phyloP scores from a whole-genome alignment of 1,140 invertebrate species.

The Branchinecta lindahli region DNA sequence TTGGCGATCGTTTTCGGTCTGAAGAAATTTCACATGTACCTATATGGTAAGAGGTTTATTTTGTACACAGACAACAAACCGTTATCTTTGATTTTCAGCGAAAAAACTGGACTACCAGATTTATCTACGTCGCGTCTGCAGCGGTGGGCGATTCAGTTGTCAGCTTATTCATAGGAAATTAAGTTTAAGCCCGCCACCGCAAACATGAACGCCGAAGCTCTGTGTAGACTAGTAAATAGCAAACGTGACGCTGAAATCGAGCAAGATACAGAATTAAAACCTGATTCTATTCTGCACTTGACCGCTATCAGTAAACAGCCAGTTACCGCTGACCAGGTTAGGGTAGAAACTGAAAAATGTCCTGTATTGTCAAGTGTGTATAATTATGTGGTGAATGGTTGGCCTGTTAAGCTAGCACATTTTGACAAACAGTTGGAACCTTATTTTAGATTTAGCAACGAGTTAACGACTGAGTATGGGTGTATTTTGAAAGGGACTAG shows the following conservation, averaged over 20 bases:
- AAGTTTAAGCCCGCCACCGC: slow-evolving; percentile 25
- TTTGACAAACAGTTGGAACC: neutral
- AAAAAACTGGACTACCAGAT: slow-evolving; percentile 25
- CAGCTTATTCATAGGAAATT: slow-evolving; percentile 29
- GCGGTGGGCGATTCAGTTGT: slow-evolving; percentile 29
- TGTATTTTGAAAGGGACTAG: slow-evolving; percentile 26
- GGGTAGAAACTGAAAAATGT: neutral
- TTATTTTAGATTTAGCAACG: neutral
- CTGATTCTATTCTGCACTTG: neutral
- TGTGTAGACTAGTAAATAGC: slow-evolving; percentile 22
- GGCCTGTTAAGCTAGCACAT: neutral
- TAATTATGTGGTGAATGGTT: neutral
- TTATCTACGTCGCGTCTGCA: slow-evolving; percentile 29
- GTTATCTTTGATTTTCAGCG: slow-evolving; percentile 33
- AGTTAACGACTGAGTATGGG: slow-evolving; percentile 13
- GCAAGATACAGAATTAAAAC: neutral
- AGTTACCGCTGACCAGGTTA: neutral
- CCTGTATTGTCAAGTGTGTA: neutral
- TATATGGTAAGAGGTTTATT: slow-evolving; percentile 31
- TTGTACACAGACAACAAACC: slow-evolving; percentile 37
- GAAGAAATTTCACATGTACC: slow-evolving; percentile 28
- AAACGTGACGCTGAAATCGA: neutral
- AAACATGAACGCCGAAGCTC: slow-evolving; percentile 25
- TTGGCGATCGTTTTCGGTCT: slow-evolving; percentile 29
- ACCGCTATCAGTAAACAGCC: neutral